Percentiles rank a stretch among this genome's conserved stretches.
phyloP scores from a whole-genome alignment of 1,140 invertebrate genomes.

The Heliconius congener region DNA sequence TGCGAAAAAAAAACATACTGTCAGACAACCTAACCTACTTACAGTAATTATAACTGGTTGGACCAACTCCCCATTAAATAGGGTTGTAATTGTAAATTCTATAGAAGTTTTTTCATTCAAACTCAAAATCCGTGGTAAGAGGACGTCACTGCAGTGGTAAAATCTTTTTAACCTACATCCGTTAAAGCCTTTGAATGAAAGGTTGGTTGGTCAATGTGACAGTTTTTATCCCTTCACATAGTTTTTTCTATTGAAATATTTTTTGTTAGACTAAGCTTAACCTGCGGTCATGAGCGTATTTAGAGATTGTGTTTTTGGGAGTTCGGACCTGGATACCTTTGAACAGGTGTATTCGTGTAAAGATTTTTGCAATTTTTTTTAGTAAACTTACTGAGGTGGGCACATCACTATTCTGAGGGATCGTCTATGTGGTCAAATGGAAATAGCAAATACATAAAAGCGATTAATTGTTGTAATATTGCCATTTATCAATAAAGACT shows the following conservation, averaged over 20 bases:
- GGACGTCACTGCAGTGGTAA: conserved; percentile 21
- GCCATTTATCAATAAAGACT: too few relatives aligned
- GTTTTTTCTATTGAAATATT: conserved; percentile 27
- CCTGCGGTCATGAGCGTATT: too few relatives aligned
- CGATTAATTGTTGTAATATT: too few relatives aligned
- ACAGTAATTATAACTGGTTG: background rate
- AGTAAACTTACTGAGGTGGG: too few relatives aligned
- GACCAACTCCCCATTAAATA: background rate
- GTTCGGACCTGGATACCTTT: too few relatives aligned
- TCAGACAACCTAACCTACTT: background rate
- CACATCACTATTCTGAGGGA: too few relatives aligned
- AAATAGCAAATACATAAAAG: too few relatives aligned
- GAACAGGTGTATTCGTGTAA: too few relatives aligned
- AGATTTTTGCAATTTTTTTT: too few relatives aligned
- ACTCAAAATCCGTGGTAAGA: conserved; percentile 10
- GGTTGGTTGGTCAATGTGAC: conserved; percentile 30
- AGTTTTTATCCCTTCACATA: conserved; percentile 28
- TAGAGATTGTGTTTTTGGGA: too few relatives aligned
- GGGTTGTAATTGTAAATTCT: background rate
- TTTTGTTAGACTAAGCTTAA: too few relatives aligned
- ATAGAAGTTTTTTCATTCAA: background rate
- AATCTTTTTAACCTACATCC: conserved; percentile 25
- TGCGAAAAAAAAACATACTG: background rate
- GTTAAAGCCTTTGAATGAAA: conserved; percentile 25
- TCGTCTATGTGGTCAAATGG: too few relatives aligned